phyloP scores from a whole-genome alignment of 2,113 vertebrate genomes.

The Elachura formosa region DNA sequence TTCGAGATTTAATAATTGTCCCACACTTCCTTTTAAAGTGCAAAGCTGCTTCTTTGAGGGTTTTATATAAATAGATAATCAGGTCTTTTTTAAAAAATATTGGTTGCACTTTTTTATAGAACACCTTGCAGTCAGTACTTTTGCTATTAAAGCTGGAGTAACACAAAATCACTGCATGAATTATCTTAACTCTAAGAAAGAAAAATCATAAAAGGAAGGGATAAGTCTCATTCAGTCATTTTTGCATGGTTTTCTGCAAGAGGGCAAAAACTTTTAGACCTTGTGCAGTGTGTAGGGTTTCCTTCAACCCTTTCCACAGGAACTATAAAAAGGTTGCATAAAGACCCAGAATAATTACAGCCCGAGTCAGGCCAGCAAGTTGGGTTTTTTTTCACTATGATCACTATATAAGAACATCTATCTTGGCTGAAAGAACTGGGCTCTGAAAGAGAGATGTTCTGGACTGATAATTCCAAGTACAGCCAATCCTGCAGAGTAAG shows the following conservation, averaged over 20 bases:
- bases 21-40: background rate
- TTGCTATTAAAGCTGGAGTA: background rate
- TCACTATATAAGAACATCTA: constrained; percentile 1
- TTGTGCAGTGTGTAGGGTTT: background rate
- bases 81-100: background rate
- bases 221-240: background rate
- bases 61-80: background rate
- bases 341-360: constrained; percentile 9
- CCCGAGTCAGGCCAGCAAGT: background rate
- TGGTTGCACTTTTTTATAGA: background rate
- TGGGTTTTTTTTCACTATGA: constrained; percentile 27
- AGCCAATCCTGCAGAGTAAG: background rate
- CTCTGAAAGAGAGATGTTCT: constrained; percentile 36
- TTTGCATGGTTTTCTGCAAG: background rate
- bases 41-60: background rate
- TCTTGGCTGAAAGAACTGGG: background rate
- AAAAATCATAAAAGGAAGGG: background rate
- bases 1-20: background rate
- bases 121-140: background rate
- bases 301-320: constrained; percentile 8
- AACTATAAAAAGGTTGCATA: constrained; percentile 11
- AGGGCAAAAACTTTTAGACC: background rate
- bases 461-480: constrained; percentile 14
- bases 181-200: background rate
- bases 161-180: background rate